Base-by-base conservation (phyloP, 2,797 vertebrate species). In the Forpus xanthops region DNA sequence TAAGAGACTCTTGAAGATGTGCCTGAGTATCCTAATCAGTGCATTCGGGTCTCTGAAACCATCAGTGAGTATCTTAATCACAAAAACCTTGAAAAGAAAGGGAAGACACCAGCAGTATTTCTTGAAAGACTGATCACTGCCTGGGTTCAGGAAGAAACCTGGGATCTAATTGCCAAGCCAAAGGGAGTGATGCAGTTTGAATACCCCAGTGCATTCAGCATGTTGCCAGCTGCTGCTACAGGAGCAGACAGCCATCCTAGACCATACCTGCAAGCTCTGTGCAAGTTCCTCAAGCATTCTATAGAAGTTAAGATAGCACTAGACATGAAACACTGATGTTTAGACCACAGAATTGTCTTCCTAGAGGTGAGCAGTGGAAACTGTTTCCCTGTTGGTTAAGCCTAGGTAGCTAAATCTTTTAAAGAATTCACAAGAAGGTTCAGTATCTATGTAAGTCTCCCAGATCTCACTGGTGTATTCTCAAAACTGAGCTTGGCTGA, bases 1-100 rank as follows among this genome's bases (percentile, higher is more conserved):
- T 92, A 94, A 93, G 71, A 94, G 77, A 67, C 87, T 89, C 92
- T 95, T 89, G 84, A 95, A 89, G 60, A 89, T 52, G 15, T 52
- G 58, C 78, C 81, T 95, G 87, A 96, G 81, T 82, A 85, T 79
- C 55, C 47, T 96, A 93, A 95, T 95, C 94, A 93, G 89, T 76
- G 89, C 90, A 50, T 52, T 70, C 67, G 25, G 27, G 33, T 52
- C 78, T 92, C 45, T 0, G 0, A 89, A 92, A 61, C 76, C 52
- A 53, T 41, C 82, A 83, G 25, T 18, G 33, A 87, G 19, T n/a
- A 49, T 37, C 41, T 77, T 91, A 80, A 93, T 86, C 79, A 81
- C 20, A 68, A 74, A 89, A 77, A 41, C 19, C 30, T 73, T 85
- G 39, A 84, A 56, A 92, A 86, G 41, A 74, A 73, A 73, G 11